These are phyloP conservation scores for Lordiphosa andalusiaca DNA, from an alignment of 2,888 invertebrate genomes.

Conservation along the genomic window DNA sequence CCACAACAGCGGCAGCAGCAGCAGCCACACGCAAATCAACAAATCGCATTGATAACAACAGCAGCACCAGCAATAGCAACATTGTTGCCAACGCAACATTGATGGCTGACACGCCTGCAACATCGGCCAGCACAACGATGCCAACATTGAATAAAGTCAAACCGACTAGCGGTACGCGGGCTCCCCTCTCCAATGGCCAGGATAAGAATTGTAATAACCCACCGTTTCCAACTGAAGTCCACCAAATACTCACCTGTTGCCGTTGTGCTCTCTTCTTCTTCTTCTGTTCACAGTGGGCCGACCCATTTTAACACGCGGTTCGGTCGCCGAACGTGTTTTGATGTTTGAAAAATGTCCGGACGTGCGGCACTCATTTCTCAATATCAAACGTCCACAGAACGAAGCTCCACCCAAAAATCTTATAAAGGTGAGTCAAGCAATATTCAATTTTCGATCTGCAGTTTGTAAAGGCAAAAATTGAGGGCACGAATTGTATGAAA, in stretches of 20 bases:
- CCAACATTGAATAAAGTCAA: conserved; percentile 81
- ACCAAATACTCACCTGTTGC: conserved; percentile 16
- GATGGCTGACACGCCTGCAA: conserved; percentile 54
- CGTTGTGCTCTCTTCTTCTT: conserved; percentile 4
- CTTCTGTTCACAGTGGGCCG: conserved; percentile 83
- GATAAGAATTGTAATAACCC: conserved; percentile 73
- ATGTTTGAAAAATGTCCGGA: conserved; percentile 95
- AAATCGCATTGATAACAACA: conserved; percentile 28
- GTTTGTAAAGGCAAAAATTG: conserved; percentile 6
- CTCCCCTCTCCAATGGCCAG: conserved; percentile 82
- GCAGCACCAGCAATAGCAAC: conserved; percentile 33
- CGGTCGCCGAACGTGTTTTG: conserved; percentile 93
- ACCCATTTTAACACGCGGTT: conserved; percentile 92
- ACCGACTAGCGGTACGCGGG: conserved; percentile 79
- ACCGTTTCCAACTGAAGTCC: neutral
- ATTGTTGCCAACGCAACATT: conserved; percentile 28
- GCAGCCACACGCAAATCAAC: conserved; percentile 40
- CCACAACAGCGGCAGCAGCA: conserved; percentile 31
- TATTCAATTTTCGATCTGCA: neutral
- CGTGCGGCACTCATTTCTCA: conserved; percentile 81
- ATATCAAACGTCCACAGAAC: conserved; percentile 81
- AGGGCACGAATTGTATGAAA: conserved; percentile 6
- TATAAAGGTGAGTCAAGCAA: conserved; percentile 64
- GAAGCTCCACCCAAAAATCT: conserved; percentile 74
- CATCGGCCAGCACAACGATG: conserved; percentile 67